phyloP scores from a whole-genome alignment of 2,888 invertebrate genomes.

The Hirtodrosophila histrioides region DNA sequence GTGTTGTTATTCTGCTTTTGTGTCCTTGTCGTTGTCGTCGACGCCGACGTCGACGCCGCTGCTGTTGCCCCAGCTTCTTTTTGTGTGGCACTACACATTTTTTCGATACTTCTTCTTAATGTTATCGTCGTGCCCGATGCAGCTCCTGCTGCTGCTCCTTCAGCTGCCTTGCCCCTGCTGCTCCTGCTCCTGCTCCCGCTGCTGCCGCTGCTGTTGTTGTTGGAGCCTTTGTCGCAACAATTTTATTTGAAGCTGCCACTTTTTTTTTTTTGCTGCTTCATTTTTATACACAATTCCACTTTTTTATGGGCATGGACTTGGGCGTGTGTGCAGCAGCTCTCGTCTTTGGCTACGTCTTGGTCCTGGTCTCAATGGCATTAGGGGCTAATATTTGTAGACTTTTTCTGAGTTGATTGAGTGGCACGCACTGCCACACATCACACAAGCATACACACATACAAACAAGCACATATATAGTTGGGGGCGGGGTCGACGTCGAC shows the following conservation, averaged over 20 bases:
- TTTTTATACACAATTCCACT: constrained; percentile 79
- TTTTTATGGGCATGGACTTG: constrained; percentile 66
- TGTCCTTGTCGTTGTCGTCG: constrained; percentile 63
- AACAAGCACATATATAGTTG: neutral
- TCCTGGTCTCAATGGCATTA: constrained; percentile 78
- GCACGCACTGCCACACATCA: constrained; percentile 75
- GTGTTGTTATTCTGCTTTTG: constrained; percentile 78
- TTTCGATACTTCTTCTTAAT: constrained; percentile 78
- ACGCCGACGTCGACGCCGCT: constrained; percentile 30
- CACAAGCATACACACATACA: constrained; percentile 38
- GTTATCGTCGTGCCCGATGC: constrained; percentile 76
- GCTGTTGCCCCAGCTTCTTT: constrained; percentile 31
- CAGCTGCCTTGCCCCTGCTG: constrained; percentile 42
- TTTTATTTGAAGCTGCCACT: constrained; percentile 80
- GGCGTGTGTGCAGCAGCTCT: constrained; percentile 24
- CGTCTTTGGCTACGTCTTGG: constrained; percentile 47
- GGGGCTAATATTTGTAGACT: constrained; percentile 81
- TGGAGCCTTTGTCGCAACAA: constrained; percentile 79
- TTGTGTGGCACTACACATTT: constrained; percentile 73
- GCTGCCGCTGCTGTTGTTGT: constrained; percentile 38
- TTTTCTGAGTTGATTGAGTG: constrained; percentile 79
- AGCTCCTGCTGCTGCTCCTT: constrained; percentile 65
- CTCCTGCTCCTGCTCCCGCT: constrained; percentile 26
- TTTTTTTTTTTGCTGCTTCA: constrained; percentile 71
- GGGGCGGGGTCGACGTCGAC: constrained; percentile 1